A percentile compares a stretch with the other conserved stretches of the same genome.
Conservation (phyloP, 1,140 invertebrate genomes). For the Cryptotermes secundus region DNA sequence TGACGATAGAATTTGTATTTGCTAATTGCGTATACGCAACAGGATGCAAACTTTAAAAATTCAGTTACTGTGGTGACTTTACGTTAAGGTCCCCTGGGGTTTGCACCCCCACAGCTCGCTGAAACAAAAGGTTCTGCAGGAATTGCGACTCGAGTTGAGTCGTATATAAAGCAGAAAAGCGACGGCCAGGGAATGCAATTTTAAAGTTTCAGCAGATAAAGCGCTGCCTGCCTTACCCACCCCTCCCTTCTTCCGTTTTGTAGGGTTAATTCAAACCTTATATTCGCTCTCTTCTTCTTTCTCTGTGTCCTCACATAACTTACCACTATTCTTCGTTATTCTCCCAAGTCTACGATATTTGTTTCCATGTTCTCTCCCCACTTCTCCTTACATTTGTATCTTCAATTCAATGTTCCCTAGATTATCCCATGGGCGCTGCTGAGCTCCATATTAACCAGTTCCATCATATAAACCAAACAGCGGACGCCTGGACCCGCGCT, state of each 20-base stretch:
- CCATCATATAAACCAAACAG: neutral
- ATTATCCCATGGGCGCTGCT: neutral
- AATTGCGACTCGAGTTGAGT: slow-evolving; percentile 35
- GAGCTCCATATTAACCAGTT: neutral
- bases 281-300: slow-evolving; percentile 22
- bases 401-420: neutral
- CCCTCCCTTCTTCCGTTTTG: slow-evolving; percentile 23
- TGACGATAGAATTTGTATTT: too few relatives aligned
- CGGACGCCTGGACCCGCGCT: too few relatives aligned
- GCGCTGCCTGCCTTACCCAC: slow-evolving; percentile 25
- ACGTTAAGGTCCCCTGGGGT: neutral
- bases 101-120: neutral
- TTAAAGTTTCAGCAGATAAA: slow-evolving; percentile 35
- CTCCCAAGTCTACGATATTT: neutral
- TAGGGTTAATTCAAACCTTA: slow-evolving; percentile 34
- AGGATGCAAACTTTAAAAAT: too few relatives aligned
- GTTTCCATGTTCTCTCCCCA: neutral
- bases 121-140: slow-evolving; percentile 33
- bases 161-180: slow-evolving; percentile 33
- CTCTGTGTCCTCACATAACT: neutral
- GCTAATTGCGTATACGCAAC: too few relatives aligned
- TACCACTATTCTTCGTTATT: neutral
- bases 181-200: slow-evolving; percentile 34
- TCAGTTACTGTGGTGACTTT: neutral
- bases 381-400: neutral